These are phyloP conservation scores for Speoplatyrhinus poulsoni DNA, from an alignment of 2,113 vertebrate species.

Conservation along the genomic window DNA sequence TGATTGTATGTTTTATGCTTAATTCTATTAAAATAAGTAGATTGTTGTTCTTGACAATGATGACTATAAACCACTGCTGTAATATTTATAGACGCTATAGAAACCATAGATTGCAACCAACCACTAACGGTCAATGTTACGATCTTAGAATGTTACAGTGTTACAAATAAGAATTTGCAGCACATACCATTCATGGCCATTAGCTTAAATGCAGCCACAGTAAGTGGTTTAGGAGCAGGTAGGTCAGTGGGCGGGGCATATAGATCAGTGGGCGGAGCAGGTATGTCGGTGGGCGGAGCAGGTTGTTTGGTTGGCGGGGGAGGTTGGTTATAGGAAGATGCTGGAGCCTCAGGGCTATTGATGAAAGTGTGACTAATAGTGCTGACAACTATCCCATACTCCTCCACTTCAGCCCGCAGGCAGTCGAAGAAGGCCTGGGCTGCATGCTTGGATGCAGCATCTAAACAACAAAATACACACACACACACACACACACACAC, in stretches of 20 bases:
- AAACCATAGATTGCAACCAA: too few species aligned
- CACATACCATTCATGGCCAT: not conserved
- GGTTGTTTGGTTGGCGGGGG: slow-evolving; percentile 48
- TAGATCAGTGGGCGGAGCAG: too few species aligned
- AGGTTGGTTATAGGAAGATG: too few species aligned
- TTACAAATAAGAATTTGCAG: not conserved
- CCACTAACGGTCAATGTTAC: too few species aligned
- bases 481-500: slow-evolving; percentile 10
- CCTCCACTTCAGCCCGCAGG: slow-evolving; percentile 91
- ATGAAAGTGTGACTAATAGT: slow-evolving; percentile 94
- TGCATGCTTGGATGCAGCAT: slow-evolving; percentile 94
- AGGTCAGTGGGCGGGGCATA: not conserved
- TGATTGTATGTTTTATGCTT: too few species aligned
- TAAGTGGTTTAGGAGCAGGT: slow-evolving; percentile 33
- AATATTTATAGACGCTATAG: too few species aligned
- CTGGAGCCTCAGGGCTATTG: slow-evolving; percentile 69
- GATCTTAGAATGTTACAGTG: too few species aligned
- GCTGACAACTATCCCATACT: slow-evolving; percentile 88
- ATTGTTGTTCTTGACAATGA: too few species aligned
- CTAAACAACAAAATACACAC: slow-evolving; percentile 62
- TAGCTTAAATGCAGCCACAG: slow-evolving; percentile 69
- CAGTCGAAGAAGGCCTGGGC: slow-evolving; percentile 96
- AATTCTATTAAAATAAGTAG: too few species aligned
- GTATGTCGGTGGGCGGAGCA: too few species aligned
- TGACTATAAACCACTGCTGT: too few species aligned